Evolutionary conservation across 2,797 vertebrate genomes (phyloP), one percentile per base, ranked within the genome.

Genomic region (Eulemur rubriventer): DNA sequence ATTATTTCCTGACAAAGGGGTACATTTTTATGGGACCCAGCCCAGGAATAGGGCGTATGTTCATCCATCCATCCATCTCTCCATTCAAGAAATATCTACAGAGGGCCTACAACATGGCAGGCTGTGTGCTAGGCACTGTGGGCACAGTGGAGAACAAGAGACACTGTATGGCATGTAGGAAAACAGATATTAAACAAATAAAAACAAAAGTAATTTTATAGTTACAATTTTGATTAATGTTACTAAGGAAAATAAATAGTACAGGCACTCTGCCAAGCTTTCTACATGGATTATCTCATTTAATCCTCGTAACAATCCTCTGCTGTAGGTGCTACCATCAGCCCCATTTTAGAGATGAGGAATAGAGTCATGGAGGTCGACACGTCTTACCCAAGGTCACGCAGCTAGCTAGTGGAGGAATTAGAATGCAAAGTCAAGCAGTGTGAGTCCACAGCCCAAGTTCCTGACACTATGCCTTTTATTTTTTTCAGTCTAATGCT

Each of bases 1-100:
- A 73, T 73, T 86, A 48, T 84, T 88, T 95, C 86, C 75, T 89
- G 35, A 92, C 65, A 90, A 50, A 52, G 26, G 35, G 65, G 72
- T 11, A 14, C 41, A 57, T 78, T 70, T 50, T 69, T 35, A 26
- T 13, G 61, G 38, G 41, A 38, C 63, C 14, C 28, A 78, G 57
- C 28, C 70, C 52, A 41, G n/a, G 30, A 93, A 30, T 30, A 63
- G 16, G 22, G 76, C 63, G 81, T 35, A 41, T 55, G 30, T 75
- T 0, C 24, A 5, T 61, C 20, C 38, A 70, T 59, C 81, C 30
- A 46, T 33, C 28, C 52, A 79, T 26, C 35, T 67, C 28, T 46
- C 38, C 73, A 28, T 55, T 30, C 50, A 35, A 61, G 24, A 70
- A 79, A 4, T 46, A 70, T 16, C 18, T 79, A 8, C 4, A 20